A percentile compares a stretch with the other conserved stretches of the same genome.
These are phyloP conservation scores for Galemys pyrenaicus DNA, from an alignment of 2,113 vertebrate genomes.

Conservation along the genomic window DNA sequence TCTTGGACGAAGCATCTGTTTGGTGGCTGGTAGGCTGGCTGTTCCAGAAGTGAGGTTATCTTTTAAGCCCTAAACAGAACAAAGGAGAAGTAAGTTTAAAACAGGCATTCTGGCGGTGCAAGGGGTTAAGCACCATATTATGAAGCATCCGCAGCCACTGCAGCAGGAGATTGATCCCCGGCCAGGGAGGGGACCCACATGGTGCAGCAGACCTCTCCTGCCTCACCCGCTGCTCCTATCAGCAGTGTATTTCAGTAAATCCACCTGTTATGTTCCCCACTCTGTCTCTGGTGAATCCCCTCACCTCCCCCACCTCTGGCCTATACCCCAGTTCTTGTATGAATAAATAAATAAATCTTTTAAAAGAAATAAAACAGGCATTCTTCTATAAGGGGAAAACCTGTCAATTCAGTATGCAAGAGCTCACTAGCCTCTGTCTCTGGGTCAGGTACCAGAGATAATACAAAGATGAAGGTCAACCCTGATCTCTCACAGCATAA, in stretches of 20 bases:
- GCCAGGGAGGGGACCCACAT: no score
- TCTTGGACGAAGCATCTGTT: slow-evolving; percentile 84
- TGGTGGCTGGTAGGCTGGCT: slow-evolving; percentile 80
- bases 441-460: background rate
- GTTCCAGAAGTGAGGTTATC: slow-evolving; percentile 77
- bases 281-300: no score
- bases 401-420: background rate
- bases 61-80: slow-evolving; percentile 81
- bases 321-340: no score
- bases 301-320: no score
- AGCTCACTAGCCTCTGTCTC: background rate
- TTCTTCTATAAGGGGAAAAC: background rate
- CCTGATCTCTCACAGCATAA: background rate
- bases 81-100: slow-evolving; percentile 56
- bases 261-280: no score
- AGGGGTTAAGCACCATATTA: no score
- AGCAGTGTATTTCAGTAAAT: no score
- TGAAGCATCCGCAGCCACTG: no score
- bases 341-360: no score
- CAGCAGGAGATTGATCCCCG: no score
- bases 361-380: slow-evolving; percentile 37
- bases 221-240: no score
- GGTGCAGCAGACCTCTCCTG: no score
- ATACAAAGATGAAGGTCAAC: background rate
- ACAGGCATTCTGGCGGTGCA: background rate